These are phyloP conservation scores for Butorides virescens DNA, from an alignment of 2,113 vertebrate species.

Conservation along the genomic window DNA sequence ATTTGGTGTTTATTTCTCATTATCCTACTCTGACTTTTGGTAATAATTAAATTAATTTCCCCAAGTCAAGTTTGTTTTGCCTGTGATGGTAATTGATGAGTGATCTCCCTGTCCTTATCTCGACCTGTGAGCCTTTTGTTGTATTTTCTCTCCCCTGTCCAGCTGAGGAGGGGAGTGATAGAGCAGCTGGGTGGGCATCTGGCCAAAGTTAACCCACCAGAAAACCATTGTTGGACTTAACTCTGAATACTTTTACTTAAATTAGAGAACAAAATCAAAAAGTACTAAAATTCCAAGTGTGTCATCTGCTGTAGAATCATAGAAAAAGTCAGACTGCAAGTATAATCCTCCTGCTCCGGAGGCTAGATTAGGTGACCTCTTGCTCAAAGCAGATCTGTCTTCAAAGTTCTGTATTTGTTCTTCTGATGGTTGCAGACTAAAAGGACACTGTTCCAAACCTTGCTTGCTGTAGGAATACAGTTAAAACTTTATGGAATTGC, in stretches of 20 bases:
- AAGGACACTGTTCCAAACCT: not conserved
- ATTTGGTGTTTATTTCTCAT: not conserved
- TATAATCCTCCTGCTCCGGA: not conserved
- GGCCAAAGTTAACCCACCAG: not conserved
- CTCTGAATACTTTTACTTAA: not conserved
- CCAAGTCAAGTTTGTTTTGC: accelerated
- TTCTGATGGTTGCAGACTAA: not conserved
- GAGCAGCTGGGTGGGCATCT: not conserved
- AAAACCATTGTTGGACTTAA: not conserved
- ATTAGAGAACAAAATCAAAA: not conserved
- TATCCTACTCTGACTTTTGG: not conserved
- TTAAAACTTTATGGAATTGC: not conserved
- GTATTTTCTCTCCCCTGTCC: not conserved
- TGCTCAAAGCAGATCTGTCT: not conserved
- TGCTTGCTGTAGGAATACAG: not conserved
- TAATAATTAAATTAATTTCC: not conserved
- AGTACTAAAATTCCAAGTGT: not conserved
- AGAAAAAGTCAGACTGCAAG: not conserved
- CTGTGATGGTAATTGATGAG: not conserved
- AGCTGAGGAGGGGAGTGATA: not conserved
- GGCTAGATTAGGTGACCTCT: not conserved
- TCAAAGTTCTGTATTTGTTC: not conserved
- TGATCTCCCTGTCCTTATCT: not conserved
- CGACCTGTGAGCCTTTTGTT: not conserved
- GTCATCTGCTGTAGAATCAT: not conserved